These are phyloP conservation scores for Oikopleura albicans DNA, from an alignment of 23 tunicate species.

Conservation along the genomic window DNA sequence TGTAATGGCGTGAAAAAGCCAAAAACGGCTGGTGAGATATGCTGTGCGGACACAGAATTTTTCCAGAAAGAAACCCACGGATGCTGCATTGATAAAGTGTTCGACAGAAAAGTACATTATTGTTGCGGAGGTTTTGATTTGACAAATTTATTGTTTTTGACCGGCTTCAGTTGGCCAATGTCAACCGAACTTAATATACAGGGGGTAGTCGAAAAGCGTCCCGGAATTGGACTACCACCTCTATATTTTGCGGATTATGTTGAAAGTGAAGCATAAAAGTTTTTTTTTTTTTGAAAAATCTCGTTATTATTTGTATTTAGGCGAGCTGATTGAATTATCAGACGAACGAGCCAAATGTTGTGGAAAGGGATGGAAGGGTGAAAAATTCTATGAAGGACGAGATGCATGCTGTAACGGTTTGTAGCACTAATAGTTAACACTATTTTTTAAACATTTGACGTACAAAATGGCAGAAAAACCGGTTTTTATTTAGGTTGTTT, in stretches of 20 bases:
- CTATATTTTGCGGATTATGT: not conserved
- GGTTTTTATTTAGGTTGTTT: no score
- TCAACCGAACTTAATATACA: no score
- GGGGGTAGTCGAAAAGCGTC: no score
- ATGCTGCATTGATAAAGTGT: slow-evolving; percentile 1
- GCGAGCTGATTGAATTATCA: not conserved
- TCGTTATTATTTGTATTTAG: not conserved
- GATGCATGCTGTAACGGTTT: not conserved
- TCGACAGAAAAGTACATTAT: not conserved
- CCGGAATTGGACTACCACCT: no score
- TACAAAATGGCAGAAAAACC: no score
- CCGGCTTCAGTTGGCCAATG: not conserved
- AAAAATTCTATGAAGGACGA: not conserved
- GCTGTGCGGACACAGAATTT: not conserved
- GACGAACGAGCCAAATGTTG: not conserved
- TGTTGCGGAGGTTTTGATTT: not conserved
- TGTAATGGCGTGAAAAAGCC: not conserved
- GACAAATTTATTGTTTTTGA: not conserved
- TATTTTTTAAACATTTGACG: no score
- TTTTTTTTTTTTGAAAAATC: not conserved
- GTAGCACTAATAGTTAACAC: no score
- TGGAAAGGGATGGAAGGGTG: slow-evolving; percentile 1
- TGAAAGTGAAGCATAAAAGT: not conserved
- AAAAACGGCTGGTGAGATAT: not conserved
- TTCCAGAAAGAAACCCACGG: not conserved